phyloP scores from a whole-genome alignment of 1,140 invertebrate genomes.

The Choristoneura fumiferana region DNA sequence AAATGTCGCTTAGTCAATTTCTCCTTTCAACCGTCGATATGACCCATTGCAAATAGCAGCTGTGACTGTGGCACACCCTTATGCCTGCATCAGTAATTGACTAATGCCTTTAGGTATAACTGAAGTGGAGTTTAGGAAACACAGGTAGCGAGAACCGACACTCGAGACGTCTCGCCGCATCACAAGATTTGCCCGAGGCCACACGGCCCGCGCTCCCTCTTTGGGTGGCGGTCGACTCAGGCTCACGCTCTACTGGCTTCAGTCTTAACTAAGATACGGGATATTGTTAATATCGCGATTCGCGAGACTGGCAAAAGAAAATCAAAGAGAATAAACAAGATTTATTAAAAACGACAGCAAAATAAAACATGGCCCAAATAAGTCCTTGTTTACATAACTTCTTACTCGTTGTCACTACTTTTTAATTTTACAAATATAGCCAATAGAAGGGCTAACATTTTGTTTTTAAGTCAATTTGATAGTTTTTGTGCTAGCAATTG shows the following conservation, averaged over 20 bases:
- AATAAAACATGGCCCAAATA: too few relatives aligned
- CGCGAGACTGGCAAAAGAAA: not conserved
- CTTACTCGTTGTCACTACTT: too few relatives aligned
- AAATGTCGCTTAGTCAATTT: slow-evolving; percentile 28
- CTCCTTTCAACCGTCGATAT: slow-evolving; percentile 4
- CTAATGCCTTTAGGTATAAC: not conserved
- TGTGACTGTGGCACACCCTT: slow-evolving; percentile 5
- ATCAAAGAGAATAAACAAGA: not conserved
- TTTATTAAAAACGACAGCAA: too few relatives aligned
- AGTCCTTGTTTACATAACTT: too few relatives aligned
- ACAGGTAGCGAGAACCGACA: slow-evolving; percentile 46
- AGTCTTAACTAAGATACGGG: slow-evolving; percentile 1
- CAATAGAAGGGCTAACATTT: too few relatives aligned
- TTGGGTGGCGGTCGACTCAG: slow-evolving; percentile 22
- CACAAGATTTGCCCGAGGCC: slow-evolving; percentile 38
- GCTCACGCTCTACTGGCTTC: slow-evolving; percentile 19
- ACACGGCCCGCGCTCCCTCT: slow-evolving; percentile 20
- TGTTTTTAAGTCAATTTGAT: too few relatives aligned
- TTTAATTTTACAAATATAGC: too few relatives aligned
- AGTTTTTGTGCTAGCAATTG: too few relatives aligned
- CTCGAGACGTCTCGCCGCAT: slow-evolving; percentile 65
- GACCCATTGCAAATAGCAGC: slow-evolving; percentile 7
- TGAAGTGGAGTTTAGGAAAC: slow-evolving; percentile 38
- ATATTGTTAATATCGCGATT: slow-evolving; percentile 2
- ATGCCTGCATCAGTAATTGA: slow-evolving; percentile 10